A percentile compares a stretch with the other conserved stretches of the same genome.
Conservation (phyloP, 2,113 vertebrate species). For the Fregetta grallaria region DNA sequence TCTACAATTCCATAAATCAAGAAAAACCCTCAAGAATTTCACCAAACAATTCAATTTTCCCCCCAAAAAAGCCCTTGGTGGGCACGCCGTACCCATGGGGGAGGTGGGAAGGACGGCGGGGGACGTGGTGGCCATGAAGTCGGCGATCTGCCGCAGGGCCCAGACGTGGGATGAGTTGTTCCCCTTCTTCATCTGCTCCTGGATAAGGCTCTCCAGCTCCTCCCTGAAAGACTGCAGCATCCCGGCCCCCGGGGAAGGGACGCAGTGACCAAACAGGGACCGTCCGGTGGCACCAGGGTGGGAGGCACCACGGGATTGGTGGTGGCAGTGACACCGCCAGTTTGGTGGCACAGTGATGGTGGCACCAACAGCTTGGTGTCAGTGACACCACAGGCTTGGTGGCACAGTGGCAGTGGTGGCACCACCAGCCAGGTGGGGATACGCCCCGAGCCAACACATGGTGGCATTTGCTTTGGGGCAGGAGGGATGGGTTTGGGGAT, state of each 20-base stretch:
- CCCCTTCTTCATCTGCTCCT: constrained; percentile 98
- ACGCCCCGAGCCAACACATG: neutral
- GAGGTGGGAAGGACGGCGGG: constrained; percentile 85
- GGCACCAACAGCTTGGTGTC: too few relatives aligned
- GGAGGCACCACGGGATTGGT: neutral
- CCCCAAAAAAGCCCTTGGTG: neutral
- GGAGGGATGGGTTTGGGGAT: rapidly evolving
- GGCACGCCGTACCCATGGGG: constrained; percentile 78
- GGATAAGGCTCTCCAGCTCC: constrained; percentile 96
- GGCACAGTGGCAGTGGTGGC: neutral
- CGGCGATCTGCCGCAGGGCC: constrained; percentile 94
- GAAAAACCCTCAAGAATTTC: neutral
- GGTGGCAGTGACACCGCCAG: neutral
- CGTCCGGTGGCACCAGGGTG: rapidly evolving
- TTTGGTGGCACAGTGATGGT: neutral
- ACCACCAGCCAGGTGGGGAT: neutral
- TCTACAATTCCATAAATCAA: neutral
- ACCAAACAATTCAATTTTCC: rapidly evolving
- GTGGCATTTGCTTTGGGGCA: neutral
- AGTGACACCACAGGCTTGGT: neutral
- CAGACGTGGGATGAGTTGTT: constrained; percentile 94
- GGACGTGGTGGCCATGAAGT: constrained; percentile 93
- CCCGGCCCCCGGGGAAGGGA: neutral
- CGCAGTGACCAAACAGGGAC: neutral
- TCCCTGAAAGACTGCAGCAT: constrained; percentile 89